These are phyloP conservation scores for Eristalis intricaria DNA, from an alignment of 2,888 invertebrate genomes.

Conservation along the genomic window DNA sequence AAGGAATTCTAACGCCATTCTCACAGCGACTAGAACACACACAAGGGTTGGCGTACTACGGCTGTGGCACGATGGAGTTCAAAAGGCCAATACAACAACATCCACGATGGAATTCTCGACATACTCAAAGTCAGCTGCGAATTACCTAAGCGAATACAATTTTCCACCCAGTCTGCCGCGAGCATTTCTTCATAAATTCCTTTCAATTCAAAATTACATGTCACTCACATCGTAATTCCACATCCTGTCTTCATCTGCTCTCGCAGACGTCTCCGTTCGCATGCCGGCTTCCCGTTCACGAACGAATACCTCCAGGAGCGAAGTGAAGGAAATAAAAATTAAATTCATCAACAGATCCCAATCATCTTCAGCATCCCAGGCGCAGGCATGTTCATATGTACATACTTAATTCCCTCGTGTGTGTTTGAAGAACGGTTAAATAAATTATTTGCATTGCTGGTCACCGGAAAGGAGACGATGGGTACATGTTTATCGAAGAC, in stretches of 20 bases:
- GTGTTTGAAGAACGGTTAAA: conserved; percentile 35
- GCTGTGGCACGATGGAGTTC: neutral
- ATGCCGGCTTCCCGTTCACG: neutral
- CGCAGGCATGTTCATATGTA: neutral
- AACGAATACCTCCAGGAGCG: neutral
- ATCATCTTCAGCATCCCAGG: neutral
- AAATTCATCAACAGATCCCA: neutral
- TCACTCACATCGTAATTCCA: conserved; percentile 19
- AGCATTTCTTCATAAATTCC: conserved; percentile 8
- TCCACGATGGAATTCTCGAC: neutral
- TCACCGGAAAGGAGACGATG: conserved; percentile 21
- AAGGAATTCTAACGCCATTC: neutral
- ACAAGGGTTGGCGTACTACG: neutral
- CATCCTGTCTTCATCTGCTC: neutral
- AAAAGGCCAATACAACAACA: neutral
- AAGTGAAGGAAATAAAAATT: neutral
- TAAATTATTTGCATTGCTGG: conserved; percentile 35
- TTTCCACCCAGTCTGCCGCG: neutral
- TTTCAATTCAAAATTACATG: conserved; percentile 34
- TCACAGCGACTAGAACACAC: neutral
- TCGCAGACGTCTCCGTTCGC: neutral
- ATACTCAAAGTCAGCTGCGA: neutral
- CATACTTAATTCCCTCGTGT: conserved; percentile 12
- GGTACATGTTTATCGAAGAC: conserved; percentile 11
- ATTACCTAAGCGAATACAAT: neutral